A percentile compares a stretch with the other conserved stretches of the same genome.
These are phyloP conservation scores for Zaprionus nigranus DNA, from an alignment of 1,140 invertebrate species.

Conservation along the genomic window DNA sequence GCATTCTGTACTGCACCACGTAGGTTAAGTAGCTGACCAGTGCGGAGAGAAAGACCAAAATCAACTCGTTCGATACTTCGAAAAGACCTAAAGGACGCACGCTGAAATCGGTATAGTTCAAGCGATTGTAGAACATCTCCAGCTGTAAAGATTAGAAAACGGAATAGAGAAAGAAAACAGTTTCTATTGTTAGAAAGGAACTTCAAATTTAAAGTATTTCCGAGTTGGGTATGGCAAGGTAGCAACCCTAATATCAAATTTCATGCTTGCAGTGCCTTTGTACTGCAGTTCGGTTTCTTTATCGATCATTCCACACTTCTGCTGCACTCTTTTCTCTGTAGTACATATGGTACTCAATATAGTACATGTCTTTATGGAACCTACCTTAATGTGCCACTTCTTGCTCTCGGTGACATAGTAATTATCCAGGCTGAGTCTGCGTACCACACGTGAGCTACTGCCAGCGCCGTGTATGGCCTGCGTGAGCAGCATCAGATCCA, in stretches of 20 bases:
- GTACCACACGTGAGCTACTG: conserved; percentile 41
- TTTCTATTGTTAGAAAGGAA: not conserved
- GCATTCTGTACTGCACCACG: conserved; percentile 54
- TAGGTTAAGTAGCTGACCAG: conserved; percentile 70
- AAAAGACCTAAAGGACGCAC: conserved; percentile 63
- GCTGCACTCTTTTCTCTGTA: not conserved
- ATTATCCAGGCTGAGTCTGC: conserved; percentile 58
- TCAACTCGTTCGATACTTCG: conserved; percentile 69
- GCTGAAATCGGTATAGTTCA: conserved; percentile 49
- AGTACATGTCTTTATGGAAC: too few species aligned
- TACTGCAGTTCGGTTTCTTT: too few species aligned
- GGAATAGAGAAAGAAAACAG: not conserved
- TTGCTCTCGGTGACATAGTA: conserved; percentile 37
- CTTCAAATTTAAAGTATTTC: too few species aligned
- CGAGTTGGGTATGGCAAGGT: too few species aligned
- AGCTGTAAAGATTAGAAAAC: conserved; percentile 29
- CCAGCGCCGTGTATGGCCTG: conserved; percentile 42
- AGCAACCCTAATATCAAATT: not conserved
- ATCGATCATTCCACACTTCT: not conserved
- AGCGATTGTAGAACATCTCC: conserved; percentile 57
- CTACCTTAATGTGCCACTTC: conserved; percentile 47
- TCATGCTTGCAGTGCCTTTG: too few species aligned
- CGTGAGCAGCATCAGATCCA: conserved; percentile 58
- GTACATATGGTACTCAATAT: too few species aligned
- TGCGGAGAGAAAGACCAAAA: conserved; percentile 59